These are phyloP conservation scores for Poeciliopsis paucimaculata DNA, from an alignment of 2,797 vertebrate species.

Conservation along the genomic window DNA sequence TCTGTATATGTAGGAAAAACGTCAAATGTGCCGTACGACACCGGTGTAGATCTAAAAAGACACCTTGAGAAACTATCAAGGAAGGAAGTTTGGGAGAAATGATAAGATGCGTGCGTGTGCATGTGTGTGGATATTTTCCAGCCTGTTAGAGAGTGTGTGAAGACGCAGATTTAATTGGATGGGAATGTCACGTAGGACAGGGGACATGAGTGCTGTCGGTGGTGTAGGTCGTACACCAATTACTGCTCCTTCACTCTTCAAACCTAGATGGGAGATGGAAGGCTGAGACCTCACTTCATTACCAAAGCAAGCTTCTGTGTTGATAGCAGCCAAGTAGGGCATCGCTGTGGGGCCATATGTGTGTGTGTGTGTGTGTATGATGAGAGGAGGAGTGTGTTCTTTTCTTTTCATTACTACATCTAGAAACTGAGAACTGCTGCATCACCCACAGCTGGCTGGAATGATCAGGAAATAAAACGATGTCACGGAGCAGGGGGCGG, in stretches of 20 bases:
- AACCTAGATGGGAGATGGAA: constrained; percentile 63
- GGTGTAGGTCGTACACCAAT: constrained; percentile 81
- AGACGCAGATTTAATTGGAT: constrained; percentile 74
- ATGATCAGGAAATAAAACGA: constrained; percentile 1
- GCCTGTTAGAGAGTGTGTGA: constrained; percentile 25
- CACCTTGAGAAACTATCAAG: constrained; percentile 73
- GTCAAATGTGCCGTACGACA: constrained; percentile 19
- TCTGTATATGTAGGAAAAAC: constrained; percentile 18
- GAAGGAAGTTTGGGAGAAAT: constrained; percentile 39
- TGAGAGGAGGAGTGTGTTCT: not conserved
- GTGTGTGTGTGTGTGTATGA: not conserved
- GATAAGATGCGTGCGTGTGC: constrained; percentile 30
- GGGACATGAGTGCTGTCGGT: constrained; percentile 73
- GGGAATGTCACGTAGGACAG: constrained; percentile 79
- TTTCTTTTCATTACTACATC: constrained; percentile 13
- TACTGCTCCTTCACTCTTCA: constrained; percentile 70
- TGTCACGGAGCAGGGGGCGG: not conserved
- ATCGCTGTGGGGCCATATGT: constrained; percentile 21
- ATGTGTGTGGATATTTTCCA: constrained; percentile 31
- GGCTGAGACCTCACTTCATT: constrained; percentile 74
- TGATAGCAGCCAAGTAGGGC: constrained; percentile 63
- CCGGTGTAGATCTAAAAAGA: constrained; percentile 59
- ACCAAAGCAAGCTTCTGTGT: constrained; percentile 59
- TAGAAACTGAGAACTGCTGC: not conserved
- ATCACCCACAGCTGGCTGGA: not conserved